These are phyloP conservation scores for Rhagologus leucostigma DNA, from an alignment of 2,113 vertebrate species.

Conservation along the genomic window DNA sequence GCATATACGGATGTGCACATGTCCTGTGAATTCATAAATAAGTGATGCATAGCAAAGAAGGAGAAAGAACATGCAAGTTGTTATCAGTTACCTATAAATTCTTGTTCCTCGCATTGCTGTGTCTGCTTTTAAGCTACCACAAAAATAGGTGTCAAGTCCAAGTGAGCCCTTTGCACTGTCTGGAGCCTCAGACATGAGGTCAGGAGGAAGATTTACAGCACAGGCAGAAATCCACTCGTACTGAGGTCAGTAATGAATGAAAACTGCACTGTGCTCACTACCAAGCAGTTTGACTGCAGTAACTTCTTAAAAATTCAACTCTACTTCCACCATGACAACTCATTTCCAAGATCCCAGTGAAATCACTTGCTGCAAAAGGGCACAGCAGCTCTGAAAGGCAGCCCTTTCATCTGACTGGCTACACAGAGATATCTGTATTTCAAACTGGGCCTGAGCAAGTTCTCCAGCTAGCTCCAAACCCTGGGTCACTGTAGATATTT, in stretches of 20 bases:
- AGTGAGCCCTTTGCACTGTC: not conserved
- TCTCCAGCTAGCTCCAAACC: not conserved
- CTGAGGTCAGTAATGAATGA: not conserved
- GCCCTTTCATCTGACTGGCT: not conserved
- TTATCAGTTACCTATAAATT: not conserved
- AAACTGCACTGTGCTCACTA: not conserved
- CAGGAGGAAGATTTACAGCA: not conserved
- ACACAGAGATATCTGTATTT: not conserved
- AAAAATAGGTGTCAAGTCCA: not conserved
- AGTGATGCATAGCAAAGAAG: not conserved
- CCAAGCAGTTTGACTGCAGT: not conserved
- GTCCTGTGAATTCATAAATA: not conserved
- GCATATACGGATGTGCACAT: not conserved
- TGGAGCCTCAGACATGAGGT: not conserved
- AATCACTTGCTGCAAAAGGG: not conserved
- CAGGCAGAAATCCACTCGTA: not conserved
- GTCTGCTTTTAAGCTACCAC: not conserved
- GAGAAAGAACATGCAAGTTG: not conserved
- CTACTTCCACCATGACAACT: not conserved
- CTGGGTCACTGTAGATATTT: rapidly evolving
- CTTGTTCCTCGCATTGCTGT: not conserved
- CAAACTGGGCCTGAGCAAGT: not conserved
- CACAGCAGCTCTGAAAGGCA: not conserved
- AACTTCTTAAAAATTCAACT: not conserved
- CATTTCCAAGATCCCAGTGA: not conserved